These are phyloP conservation scores for Drosophila neocordata DNA, from an alignment of 1,140 invertebrate genomes.

Conservation along the genomic window DNA sequence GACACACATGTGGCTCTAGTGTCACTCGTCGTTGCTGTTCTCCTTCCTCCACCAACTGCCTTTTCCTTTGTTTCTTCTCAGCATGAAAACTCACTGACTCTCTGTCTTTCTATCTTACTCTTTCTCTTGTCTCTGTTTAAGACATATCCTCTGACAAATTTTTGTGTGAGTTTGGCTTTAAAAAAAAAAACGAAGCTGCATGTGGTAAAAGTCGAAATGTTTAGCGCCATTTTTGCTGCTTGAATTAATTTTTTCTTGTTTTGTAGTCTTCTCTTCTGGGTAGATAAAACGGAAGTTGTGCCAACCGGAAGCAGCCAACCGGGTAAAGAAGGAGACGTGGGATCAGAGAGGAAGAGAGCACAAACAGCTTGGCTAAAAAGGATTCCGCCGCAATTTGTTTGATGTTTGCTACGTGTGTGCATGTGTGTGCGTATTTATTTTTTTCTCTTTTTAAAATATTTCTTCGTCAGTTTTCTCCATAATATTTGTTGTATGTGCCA, in stretches of 20 bases:
- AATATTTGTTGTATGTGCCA: constrained; percentile 15
- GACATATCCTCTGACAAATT: constrained; percentile 17
- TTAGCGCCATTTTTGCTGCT: constrained; percentile 72
- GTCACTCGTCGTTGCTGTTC: not conserved
- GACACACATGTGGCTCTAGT: constrained; percentile 14
- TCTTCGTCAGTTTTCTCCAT: constrained; percentile 44
- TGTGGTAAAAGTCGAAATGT: constrained; percentile 42
- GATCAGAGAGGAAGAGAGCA: constrained; percentile 20
- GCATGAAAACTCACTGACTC: constrained; percentile 30
- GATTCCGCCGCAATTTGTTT: constrained; percentile 79
- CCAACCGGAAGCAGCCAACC: constrained; percentile 71
- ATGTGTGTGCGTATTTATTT: not conserved
- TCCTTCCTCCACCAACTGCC: not conserved
- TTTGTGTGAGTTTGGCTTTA: constrained; percentile 24
- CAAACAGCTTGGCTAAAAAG: constrained; percentile 74
- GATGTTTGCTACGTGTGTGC: constrained; percentile 73
- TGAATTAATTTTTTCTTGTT: constrained; percentile 69
- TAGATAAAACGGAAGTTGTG: constrained; percentile 66
- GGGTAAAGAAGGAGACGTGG: not conserved
- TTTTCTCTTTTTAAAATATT: constrained; percentile 60
- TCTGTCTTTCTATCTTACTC: not conserved
- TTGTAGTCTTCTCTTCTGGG: constrained; percentile 1
- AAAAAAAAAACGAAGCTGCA: constrained; percentile 30
- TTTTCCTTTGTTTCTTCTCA: constrained; percentile 7
- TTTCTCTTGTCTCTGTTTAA: constrained; percentile 18